These are phyloP conservation scores for Escarpia spicata DNA, from an alignment of 2,888 invertebrate genomes.

Conservation along the genomic window DNA sequence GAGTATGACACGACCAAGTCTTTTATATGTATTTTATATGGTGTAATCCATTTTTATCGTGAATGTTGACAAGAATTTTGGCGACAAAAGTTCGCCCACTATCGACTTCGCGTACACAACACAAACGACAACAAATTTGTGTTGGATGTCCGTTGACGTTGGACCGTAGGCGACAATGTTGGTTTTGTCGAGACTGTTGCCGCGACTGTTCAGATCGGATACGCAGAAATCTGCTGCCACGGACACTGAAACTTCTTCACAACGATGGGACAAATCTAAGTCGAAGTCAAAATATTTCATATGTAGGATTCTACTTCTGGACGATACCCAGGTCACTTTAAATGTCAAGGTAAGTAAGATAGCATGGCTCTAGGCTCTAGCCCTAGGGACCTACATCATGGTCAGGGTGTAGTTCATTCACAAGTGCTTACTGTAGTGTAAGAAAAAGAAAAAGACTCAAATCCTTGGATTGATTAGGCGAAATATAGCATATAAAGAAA, in stretches of 20 bases:
- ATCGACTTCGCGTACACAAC: not conserved
- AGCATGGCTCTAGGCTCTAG: too few relatives aligned
- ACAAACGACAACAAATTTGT: not conserved
- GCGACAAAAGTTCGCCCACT: not conserved
- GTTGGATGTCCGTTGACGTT: not conserved
- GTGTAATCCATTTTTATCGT: not conserved
- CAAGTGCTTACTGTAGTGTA: too few relatives aligned
- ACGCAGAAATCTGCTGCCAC: conserved; percentile 8
- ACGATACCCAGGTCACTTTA: conserved; percentile 38
- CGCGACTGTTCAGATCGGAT: conserved; percentile 3
- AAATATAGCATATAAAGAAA: too few relatives aligned
- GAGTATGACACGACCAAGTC: not conserved
- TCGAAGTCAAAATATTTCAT: conserved; percentile 29
- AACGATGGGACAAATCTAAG: not conserved
- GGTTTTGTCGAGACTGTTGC: conserved; percentile 1
- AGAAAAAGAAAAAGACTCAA: too few relatives aligned
- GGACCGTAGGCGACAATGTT: not conserved
- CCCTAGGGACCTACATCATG: too few relatives aligned
- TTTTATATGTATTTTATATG: not conserved
- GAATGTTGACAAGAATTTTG: not conserved
- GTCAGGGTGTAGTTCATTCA: too few relatives aligned
- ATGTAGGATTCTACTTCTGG: conserved; percentile 36
- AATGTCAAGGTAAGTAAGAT: conserved; percentile 38
- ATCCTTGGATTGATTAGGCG: too few relatives aligned
- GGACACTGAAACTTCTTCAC: not conserved